Percentiles rank a stretch among this genome's conserved stretches.
phyloP scores from a whole-genome alignment of 2,888 invertebrate species.

The Noctua fimbriata region DNA sequence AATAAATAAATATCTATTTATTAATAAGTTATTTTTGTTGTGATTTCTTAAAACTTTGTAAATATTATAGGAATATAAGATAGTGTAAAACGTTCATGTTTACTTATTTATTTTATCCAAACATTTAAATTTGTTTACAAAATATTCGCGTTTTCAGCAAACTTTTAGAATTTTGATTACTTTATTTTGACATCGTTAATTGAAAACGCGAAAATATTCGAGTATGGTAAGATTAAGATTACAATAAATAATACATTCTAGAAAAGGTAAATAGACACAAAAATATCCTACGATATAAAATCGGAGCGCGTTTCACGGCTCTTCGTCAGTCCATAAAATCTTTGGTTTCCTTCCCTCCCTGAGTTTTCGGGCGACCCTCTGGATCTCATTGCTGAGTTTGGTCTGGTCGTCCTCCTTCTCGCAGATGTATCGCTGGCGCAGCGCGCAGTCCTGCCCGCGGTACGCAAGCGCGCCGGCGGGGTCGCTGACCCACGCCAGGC shows the following conservation, averaged over 20 bases:
- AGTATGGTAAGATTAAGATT: slow-evolving; percentile 32
- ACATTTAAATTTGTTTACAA: slow-evolving; percentile 44
- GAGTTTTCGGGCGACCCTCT: slow-evolving; percentile 81
- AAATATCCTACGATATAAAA: slow-evolving; percentile 5
- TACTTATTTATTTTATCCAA: slow-evolving; percentile 61
- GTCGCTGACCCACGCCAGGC: slow-evolving; percentile 93
- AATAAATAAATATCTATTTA: slow-evolving; percentile 78
- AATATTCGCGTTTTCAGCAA: slow-evolving; percentile 10
- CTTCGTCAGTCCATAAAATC: slow-evolving; percentile 62
- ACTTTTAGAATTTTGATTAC: neutral
- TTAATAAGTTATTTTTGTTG: slow-evolving; percentile 87
- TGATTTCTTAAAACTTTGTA: slow-evolving; percentile 82
- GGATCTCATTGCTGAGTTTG: slow-evolving; percentile 91
- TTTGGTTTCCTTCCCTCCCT: slow-evolving; percentile 56
- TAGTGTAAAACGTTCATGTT: slow-evolving; percentile 71
- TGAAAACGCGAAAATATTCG: slow-evolving; percentile 32
- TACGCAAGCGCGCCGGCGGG: slow-evolving; percentile 91
- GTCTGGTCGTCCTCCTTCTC: slow-evolving; percentile 91
- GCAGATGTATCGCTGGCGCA: slow-evolving; percentile 92
- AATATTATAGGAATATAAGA: slow-evolving; percentile 73
- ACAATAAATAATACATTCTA: slow-evolving; percentile 56
- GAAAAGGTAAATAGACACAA: slow-evolving; percentile 30
- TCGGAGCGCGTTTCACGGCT: slow-evolving; percentile 28
- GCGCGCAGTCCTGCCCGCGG: slow-evolving; percentile 93
- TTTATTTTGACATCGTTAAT: neutral